Conservation (phyloP, 2,888 invertebrate genomes). For the Trisateles emortualis region DNA sequence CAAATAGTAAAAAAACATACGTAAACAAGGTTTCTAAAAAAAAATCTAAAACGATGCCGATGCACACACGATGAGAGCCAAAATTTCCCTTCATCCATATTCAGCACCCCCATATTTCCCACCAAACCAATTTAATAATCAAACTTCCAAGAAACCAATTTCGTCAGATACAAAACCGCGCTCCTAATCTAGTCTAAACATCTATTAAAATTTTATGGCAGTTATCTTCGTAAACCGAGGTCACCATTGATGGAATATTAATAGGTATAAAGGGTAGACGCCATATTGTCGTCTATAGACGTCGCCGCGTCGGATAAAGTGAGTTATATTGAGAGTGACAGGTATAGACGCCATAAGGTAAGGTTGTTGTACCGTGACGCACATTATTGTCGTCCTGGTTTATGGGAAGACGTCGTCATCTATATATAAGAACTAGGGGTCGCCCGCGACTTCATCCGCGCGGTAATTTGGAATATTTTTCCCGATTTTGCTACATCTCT, state of each 20-base stretch:
- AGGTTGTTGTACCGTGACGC: conserved; percentile 8
- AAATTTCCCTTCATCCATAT: background rate
- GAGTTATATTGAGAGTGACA: conserved; percentile 27
- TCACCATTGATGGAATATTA: conserved; percentile 44
- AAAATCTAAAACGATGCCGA: no score
- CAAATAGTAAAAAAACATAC: no score
- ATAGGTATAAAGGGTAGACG: conserved; percentile 23
- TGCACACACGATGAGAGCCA: no score
- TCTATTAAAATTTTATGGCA: conserved; percentile 23
- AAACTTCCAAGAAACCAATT: conserved; percentile 9
- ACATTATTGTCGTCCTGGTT: conserved; percentile 3
- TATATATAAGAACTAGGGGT: conserved; percentile 1
- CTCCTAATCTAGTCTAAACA: conserved; percentile 18
- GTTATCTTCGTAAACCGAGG: conserved; percentile 24
- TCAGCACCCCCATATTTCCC: background rate
- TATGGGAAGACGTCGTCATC: conserved; percentile 1
- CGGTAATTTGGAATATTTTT: no score
- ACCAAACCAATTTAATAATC: conserved; percentile 13
- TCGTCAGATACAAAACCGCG: background rate
- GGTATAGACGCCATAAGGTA: background rate
- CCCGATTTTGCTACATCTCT: no score
- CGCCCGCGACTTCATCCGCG: no score
- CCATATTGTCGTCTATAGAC: conserved; percentile 6
- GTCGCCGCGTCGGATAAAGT: conserved; percentile 2
- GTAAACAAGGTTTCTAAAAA: no score